Percentiles rank a stretch among this genome's conserved stretches.
Conservation (phyloP, 2,113 vertebrate genomes). For the Melierax canorus region DNA sequence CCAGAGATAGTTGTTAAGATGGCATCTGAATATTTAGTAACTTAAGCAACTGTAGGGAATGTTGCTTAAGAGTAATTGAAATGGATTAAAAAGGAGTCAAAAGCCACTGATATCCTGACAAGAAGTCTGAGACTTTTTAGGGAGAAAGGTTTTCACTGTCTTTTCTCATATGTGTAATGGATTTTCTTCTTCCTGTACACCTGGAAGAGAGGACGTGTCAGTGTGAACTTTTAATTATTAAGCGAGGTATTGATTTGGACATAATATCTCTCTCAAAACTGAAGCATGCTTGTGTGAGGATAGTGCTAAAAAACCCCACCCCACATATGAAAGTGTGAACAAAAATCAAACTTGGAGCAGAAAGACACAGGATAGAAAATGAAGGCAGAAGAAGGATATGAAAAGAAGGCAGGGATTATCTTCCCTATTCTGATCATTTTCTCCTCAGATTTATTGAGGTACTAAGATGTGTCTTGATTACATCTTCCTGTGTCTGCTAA, state of each 20-base stretch:
- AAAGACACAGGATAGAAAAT: background rate
- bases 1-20: background rate
- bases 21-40: background rate
- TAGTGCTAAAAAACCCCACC: background rate
- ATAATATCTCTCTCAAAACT: background rate
- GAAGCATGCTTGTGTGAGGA: background rate
- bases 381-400: background rate
- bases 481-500: background rate
- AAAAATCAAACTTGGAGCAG: background rate
- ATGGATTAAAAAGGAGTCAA: background rate
- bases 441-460: background rate
- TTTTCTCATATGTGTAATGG: background rate
- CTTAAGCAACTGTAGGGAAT: background rate
- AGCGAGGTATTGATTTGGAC: background rate
- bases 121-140: background rate
- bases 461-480: background rate
- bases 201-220: background rate
- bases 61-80: background rate
- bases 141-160: background rate
- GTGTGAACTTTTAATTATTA: background rate
- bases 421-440: background rate
- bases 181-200: background rate
- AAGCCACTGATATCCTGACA: background rate
- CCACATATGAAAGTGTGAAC: background rate
- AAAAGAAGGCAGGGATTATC: background rate